Base-by-base conservation (phyloP, 2,888 invertebrate species). In the Antheraea yamamai region DNA sequence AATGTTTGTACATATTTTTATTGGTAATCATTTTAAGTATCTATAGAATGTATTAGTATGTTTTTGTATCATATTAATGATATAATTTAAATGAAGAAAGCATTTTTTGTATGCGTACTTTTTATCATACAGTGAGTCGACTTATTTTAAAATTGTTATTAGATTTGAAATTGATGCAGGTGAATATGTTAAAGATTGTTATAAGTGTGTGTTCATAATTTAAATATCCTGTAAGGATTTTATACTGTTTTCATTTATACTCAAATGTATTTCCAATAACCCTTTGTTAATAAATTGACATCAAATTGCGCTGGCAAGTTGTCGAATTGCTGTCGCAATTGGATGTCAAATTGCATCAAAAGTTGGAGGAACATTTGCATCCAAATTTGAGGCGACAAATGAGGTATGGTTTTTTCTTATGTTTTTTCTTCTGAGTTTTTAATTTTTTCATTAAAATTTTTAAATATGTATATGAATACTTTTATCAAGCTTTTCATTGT, bases 1-100 rank as follows among this genome's bases (percentile, higher is more conserved):
- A 90, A 88, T 83, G 87, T 94, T 93, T 94, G 93, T 83, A 93
- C 91, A 81, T 88, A 88, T 90, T 90, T 89, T 88, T 88, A 88
- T 87, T 86, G 84, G 88, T 87, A 87, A 85, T 87, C 90, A 85
- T 88, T 86, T 83, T 84, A 84, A 82, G 78, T 80, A 84, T 85
- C 84, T 68, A 66, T 66, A 80, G 83, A 79, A 47, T 47, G 47
- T 47, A 47, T 47, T 81, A 86, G 75, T 51, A 66, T 74, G 61
- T 72, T 85, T 83, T 85, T 89, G 88, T 88, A 88, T 83, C 83
- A 89, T 90, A 89, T 30, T 16, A 30, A 66, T 30, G 64, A 66
- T 66, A 30, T 66, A 30, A 58, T 74, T 70, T 70, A 26, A 70
- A 83, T 79, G 82, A 39, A 39, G 84, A 82, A 78, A 75, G 79